A percentile compares a stretch with the other conserved stretches of the same genome.
phyloP scores from a whole-genome alignment of 1,140 invertebrate genomes.

The Gonioctena quinquepunctata region DNA sequence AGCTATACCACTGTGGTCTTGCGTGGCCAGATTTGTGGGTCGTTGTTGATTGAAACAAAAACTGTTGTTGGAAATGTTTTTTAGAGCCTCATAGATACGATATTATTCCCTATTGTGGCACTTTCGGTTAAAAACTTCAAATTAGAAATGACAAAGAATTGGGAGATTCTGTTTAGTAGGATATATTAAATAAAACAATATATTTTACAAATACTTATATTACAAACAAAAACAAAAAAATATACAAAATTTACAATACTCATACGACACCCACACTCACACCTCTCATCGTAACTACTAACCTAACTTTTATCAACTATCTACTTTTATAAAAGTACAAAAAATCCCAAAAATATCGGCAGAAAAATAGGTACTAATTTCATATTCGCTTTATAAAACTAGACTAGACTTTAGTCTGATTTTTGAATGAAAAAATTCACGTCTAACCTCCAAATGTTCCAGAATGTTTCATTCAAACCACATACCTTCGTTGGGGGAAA shows the following conservation, averaged over 20 bases:
- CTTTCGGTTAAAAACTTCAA: too few relatives aligned
- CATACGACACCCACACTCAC: background rate
- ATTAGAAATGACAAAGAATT: too few relatives aligned
- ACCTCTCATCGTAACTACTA: background rate
- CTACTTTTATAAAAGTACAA: constrained; percentile 48
- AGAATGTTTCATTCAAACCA: background rate
- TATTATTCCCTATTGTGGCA: too few relatives aligned
- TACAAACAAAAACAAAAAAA: constrained; percentile 23
- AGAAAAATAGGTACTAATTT: constrained; percentile 44
- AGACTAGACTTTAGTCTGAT: background rate
- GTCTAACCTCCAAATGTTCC: background rate
- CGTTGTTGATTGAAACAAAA: too few relatives aligned
- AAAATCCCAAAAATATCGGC: constrained; percentile 50
- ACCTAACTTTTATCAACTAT: background rate
- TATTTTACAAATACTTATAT: constrained; percentile 21
- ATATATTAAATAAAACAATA: constrained; percentile 9
- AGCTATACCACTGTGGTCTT: too few relatives aligned
- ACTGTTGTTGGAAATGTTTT: too few relatives aligned
- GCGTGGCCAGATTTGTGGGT: too few relatives aligned
- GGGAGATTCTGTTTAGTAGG: too few relatives aligned
- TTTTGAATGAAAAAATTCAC: background rate
- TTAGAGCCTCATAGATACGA: too few relatives aligned
- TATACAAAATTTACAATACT: constrained; percentile 24
- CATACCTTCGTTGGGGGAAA: too few relatives aligned
- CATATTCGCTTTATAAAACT: constrained; percentile 6